Evolutionary conservation across 2,888 invertebrate species (phyloP), one percentile per base, ranked within the genome.

Genomic region (Chelonus formosanus): DNA sequence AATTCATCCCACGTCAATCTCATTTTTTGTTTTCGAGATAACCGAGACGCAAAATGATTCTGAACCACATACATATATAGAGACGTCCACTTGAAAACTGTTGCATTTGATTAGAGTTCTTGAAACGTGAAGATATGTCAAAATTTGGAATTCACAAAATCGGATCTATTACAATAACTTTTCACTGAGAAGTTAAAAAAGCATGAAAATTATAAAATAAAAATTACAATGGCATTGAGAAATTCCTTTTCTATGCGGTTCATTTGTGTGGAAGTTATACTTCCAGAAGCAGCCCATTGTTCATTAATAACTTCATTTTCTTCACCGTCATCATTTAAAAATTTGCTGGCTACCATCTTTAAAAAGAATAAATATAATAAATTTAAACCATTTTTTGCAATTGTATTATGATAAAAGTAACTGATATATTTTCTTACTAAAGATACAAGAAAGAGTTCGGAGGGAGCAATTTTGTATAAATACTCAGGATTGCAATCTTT

Each of bases 291-390:
- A 8, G 98, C 97, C 97, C 98, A 98, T 85, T 97, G 96, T 65
- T 92, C 91, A 80, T 96, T 91, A 80, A 93, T 90, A 71, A 95
- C 94, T 84, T 96, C 95, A 80, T 96, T 96, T 71, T 94, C 92
- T 80, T 95, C 94, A 48, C 96, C 96, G 78, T 95, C 93, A 78
- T 97, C 96, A 85, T 97, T 94, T 74, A 96, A 86, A 85, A 95
- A 97, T 87, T 98, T 98, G 78, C 95, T 96, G 63, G 98, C 97
- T 76, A 98, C 92, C 93, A 98, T 93, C 97, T 97, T 82, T 6
- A 82, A 73, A 72, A 76, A 70, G 68, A 66, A 70, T 65, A 70
- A 66, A 70, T 65, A 70, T 62, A 31, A 40, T 40, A 43, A 47
- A 10, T n/a, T 58, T 10, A 20, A 20, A 20, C 20, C 20, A 20